These are phyloP conservation scores for Cacatua alba DNA, from an alignment of 2,113 vertebrate species.

Conservation along the genomic window DNA sequence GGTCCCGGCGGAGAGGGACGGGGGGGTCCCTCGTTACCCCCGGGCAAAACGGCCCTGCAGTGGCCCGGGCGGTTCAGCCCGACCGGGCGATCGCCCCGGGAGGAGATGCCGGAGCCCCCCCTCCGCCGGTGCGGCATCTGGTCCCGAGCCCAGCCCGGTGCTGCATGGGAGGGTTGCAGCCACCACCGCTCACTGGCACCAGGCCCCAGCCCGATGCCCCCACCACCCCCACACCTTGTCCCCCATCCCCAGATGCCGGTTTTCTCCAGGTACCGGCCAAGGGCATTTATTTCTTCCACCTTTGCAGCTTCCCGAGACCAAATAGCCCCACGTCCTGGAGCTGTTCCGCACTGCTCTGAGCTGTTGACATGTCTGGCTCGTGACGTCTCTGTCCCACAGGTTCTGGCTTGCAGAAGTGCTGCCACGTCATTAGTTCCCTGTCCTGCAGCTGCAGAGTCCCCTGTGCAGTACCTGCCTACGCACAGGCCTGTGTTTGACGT, in stretches of 20 bases:
- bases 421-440: background rate
- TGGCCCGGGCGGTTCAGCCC: no score
- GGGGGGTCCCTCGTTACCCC: background rate
- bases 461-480: background rate
- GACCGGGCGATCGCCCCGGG: no score
- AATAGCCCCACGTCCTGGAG: background rate
- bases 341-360: background rate
- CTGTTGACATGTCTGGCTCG: background rate
- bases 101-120: no score
- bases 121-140: background rate
- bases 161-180: background rate
- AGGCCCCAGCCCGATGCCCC: background rate
- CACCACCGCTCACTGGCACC: background rate
- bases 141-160: background rate
- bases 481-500: rapidly evolving
- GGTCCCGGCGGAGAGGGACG: background rate
- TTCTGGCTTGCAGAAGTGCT: background rate
- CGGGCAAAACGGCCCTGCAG: background rate
- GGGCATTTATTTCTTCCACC: rapidly evolving
- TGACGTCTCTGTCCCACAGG: background rate
- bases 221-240: background rate
- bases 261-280: background rate
- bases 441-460: background rate
- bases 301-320: background rate
- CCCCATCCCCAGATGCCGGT: background rate